A percentile compares a stretch with the other conserved stretches of the same genome.
phyloP scores from a whole-genome alignment of 1,140 invertebrate species.

The Trichonephila clavata region DNA sequence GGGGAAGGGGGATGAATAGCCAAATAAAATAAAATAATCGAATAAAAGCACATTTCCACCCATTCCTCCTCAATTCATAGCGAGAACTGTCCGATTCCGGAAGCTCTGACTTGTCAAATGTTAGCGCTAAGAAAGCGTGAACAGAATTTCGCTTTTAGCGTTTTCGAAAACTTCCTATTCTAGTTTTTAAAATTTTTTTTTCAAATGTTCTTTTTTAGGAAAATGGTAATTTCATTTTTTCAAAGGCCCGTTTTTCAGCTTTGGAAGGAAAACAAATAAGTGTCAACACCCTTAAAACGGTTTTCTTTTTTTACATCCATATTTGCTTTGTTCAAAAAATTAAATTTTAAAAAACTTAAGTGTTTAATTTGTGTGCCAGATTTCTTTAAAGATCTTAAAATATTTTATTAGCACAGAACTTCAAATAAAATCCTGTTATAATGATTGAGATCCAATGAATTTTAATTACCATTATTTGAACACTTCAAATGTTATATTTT shows the following conservation, averaged over 20 bases:
- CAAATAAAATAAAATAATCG: slow-evolving; percentile 51
- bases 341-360: too few species aligned
- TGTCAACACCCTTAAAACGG: too few species aligned
- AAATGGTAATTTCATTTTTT: background rate
- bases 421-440: too few species aligned
- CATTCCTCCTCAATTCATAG: slow-evolving; percentile 33
- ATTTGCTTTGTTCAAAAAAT: too few species aligned
- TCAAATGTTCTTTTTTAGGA: background rate
- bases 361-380: too few species aligned
- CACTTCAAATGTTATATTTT: too few species aligned
- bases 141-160: background rate
- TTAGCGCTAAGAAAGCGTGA: slow-evolving; percentile 22
- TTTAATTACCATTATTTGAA: too few species aligned
- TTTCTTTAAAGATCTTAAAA: too few species aligned
- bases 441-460: too few species aligned
- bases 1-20: slow-evolving; percentile 2
- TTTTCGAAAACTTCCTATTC: background rate
- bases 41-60: slow-evolving; percentile 29
- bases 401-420: too few species aligned
- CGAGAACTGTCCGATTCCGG: background rate
- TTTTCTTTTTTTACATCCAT: too few species aligned
- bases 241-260: background rate
- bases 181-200: background rate
- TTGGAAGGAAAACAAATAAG: too few species aligned
- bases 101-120: slow-evolving; percentile 25